Conservation (phyloP, 2,888 invertebrate species). For the Epirrita christyi region DNA sequence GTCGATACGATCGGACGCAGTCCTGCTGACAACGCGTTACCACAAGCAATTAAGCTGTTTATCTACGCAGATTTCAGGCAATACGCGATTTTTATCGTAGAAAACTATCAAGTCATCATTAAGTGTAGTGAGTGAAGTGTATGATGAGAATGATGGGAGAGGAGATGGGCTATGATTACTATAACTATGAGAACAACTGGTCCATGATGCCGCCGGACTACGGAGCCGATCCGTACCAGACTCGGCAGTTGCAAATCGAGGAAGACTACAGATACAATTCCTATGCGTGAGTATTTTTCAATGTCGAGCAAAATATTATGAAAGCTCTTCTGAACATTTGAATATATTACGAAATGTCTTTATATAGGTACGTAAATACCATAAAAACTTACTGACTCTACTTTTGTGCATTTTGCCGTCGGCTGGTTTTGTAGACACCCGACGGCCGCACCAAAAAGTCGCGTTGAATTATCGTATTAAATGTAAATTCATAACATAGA, state of each 20-base stretch:
- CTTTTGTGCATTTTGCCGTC: neutral
- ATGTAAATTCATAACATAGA: too few relatives aligned
- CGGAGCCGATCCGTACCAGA: constrained; percentile 79
- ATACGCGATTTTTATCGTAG: constrained; percentile 37
- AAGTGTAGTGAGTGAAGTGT: constrained; percentile 45
- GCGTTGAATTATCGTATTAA: too few relatives aligned
- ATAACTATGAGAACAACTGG: constrained; percentile 87
- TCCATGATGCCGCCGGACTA: constrained; percentile 89
- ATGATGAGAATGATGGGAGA: constrained; percentile 85
- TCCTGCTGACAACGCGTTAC: constrained; percentile 34
- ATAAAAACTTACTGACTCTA: too few relatives aligned
- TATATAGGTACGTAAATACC: too few relatives aligned
- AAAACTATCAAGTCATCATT: constrained; percentile 11
- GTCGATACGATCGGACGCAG: constrained; percentile 64
- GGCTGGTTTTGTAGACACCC: neutral
- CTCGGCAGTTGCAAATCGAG: constrained; percentile 76
- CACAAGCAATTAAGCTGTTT: constrained; percentile 33
- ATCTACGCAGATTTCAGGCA: constrained; percentile 51
- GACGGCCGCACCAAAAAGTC: neutral
- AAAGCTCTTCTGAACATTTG: too few relatives aligned
- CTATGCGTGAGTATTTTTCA: constrained; percentile 82
- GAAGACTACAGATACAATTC: constrained; percentile 88
- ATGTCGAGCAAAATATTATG: too few relatives aligned
- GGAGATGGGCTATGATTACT: constrained; percentile 84
- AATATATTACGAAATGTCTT: too few relatives aligned